A percentile compares a stretch with the other conserved stretches of the same genome.
phyloP scores from a whole-genome alignment of 35 echinoderm and acorn worm species.

The Acanthaster planci region DNA sequence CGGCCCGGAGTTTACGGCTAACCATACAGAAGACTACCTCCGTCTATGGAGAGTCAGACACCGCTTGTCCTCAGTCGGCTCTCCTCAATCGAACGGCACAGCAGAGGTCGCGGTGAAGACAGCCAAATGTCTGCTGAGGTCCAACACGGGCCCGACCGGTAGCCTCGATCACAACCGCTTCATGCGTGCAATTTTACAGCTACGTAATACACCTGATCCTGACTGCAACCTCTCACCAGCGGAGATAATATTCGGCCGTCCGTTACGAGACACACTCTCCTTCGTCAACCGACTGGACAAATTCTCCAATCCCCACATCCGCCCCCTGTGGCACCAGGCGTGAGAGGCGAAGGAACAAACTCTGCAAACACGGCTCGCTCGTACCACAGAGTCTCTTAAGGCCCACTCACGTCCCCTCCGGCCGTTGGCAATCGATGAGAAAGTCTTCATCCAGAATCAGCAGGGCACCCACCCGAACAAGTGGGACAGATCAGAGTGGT shows the following conservation, averaged over 20 bases:
- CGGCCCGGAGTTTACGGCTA: slow-evolving; percentile 37
- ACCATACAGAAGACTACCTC: slow-evolving; percentile 1
- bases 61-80: slow-evolving; percentile 47
- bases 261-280: slow-evolving; percentile 21
- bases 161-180: neutral
- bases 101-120: slow-evolving; percentile 58
- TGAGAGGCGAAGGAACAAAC: slow-evolving; percentile 17
- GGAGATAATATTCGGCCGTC: slow-evolving; percentile 27
- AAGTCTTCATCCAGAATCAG: slow-evolving; percentile 45
- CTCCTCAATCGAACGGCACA: slow-evolving; percentile 13
- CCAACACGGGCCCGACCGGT: slow-evolving; percentile 18
- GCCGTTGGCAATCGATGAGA: slow-evolving; percentile 5
- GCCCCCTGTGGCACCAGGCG: slow-evolving; percentile 42
- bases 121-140: slow-evolving; percentile 35
- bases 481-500: slow-evolving; percentile 53
- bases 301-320: slow-evolving; percentile 39
- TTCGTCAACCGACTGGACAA: slow-evolving; percentile 45
- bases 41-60: slow-evolving; percentile 36
- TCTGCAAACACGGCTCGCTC: slow-evolving; percentile 32
- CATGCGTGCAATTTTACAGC: slow-evolving; percentile 42
- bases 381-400: neutral
- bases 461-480: slow-evolving; percentile 8
- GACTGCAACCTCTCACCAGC: slow-evolving; percentile 1
- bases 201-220: slow-evolving; percentile 37
- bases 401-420: slow-evolving; percentile 10